phyloP scores from a whole-genome alignment of 2,888 invertebrate genomes.

The Penaeus monodon region DNA sequence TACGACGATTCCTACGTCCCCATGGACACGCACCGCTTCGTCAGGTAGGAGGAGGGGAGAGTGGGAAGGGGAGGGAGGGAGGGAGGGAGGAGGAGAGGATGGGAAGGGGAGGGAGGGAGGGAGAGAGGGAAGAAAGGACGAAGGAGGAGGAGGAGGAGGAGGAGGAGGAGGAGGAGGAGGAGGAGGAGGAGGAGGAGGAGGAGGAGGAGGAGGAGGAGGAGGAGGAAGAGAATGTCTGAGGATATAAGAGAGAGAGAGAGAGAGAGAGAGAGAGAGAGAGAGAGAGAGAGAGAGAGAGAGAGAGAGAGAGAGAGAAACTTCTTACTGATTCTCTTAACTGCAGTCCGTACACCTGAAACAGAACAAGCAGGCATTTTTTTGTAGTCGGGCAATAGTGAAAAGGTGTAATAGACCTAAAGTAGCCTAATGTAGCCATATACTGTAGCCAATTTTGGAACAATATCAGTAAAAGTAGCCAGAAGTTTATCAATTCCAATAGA shows the following conservation, averaged over 20 bases:
- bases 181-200: not conserved
- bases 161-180: not conserved
- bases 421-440: too few species aligned
- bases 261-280: not conserved
- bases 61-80: not conserved
- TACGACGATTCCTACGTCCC: conserved; percentile 53
- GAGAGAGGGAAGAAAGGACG: not conserved
- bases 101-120: not conserved
- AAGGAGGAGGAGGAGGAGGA: not conserved
- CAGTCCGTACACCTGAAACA: too few species aligned
- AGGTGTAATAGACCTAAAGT: too few species aligned
- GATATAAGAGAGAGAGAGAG: not conserved
- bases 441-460: too few species aligned
- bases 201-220: not conserved
- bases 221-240: not conserved
- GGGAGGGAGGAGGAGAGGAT: not conserved
- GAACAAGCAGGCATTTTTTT: too few species aligned
- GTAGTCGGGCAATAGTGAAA: too few species aligned
- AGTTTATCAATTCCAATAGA: too few species aligned
- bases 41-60: conserved; percentile 32
- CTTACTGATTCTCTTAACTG: too few species aligned
- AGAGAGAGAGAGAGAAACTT: not conserved
- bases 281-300: conserved; percentile 4
- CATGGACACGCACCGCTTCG: conserved; percentile 51
- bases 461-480: too few species aligned